Percentiles rank a stretch among this genome's conserved stretches.
These are phyloP conservation scores for Nothocercus julius DNA, from an alignment of 2,113 vertebrate species.

Conservation along the genomic window DNA sequence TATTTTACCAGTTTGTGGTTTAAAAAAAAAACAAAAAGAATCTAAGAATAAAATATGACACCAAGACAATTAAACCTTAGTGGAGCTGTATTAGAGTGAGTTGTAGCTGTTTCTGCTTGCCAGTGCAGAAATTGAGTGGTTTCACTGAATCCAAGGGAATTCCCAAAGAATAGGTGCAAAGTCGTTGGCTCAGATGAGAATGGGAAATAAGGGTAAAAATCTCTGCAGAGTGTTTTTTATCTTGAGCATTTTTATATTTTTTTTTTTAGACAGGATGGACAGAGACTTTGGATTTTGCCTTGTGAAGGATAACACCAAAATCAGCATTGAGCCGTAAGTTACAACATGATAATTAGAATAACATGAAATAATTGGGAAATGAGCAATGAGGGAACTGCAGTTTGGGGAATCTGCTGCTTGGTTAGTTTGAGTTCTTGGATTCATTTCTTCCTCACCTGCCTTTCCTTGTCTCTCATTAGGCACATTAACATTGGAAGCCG, in stretches of 20 bases:
- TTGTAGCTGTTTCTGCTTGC: not conserved
- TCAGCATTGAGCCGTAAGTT: conserved; percentile 79
- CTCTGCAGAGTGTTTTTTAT: not conserved
- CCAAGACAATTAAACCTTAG: too few species aligned
- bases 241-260: not conserved
- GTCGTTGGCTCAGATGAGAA: not conserved
- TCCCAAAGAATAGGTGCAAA: not conserved
- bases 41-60: not conserved
- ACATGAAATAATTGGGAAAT: fast-evolving
- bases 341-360: too few species aligned
- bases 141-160: not conserved
- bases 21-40: too few species aligned
- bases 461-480: conserved; percentile 38
- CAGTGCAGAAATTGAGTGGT: not conserved
- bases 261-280: conserved; percentile 60
- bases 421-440: not conserved
- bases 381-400: too few species aligned
- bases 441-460: not conserved
- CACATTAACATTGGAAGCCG: conserved; percentile 80
- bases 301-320: conserved; percentile 70
- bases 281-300: conserved; percentile 52
- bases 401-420: too few species aligned
- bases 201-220: not conserved
- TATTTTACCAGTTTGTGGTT: not conserved
- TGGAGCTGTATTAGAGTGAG: not conserved